A percentile compares a stretch with the other conserved stretches of the same genome.
Evolutionary conservation across 2,888 invertebrate genomes (phyloP).

Genomic region (Caenorhabditis virilis): DNA sequence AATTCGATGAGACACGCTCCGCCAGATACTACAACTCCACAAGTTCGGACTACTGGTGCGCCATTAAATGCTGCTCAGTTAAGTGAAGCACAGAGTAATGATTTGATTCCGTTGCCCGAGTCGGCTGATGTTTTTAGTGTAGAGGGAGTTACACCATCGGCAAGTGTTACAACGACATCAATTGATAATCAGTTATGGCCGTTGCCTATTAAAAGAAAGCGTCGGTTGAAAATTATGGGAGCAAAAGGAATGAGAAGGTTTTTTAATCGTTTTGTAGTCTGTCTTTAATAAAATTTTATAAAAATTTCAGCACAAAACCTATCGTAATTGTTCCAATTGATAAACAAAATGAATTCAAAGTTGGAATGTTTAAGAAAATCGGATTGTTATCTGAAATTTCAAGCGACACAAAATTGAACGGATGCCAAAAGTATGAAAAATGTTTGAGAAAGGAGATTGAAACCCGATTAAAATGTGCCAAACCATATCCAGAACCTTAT

Average conservation of each 20-base stretch:
- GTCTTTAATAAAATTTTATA: not conserved
- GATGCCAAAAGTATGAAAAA: constrained; percentile 29
- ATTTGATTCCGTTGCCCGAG: constrained; percentile 29
- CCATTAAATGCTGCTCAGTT: constrained; percentile 25
- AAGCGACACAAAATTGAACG: too few relatives aligned
- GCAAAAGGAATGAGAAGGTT: too few relatives aligned
- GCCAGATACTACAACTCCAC: too few relatives aligned
- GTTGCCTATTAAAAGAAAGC: constrained; percentile 18
- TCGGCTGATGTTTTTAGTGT: constrained; percentile 1
- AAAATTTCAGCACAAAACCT: constrained; percentile 20
- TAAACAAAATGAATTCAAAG: constrained; percentile 24
- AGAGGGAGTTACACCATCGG: constrained; percentile 23
- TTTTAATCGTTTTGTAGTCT: constrained; percentile 13
- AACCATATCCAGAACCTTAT: constrained; percentile 24
- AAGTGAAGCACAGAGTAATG: constrained; percentile 21
- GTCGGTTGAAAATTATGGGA: constrained; percentile 27
- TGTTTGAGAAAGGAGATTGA: constrained; percentile 32
- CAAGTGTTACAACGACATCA: constrained; percentile 23
- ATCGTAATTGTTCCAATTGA: constrained; percentile 29
- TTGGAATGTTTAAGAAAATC: constrained; percentile 18
- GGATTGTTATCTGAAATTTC: too few relatives aligned
- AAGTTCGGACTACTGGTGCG: constrained; percentile 21
- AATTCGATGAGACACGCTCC: not conserved
- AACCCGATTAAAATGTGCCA: constrained; percentile 24
- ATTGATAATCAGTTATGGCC: constrained; percentile 35